phyloP scores from a whole-genome alignment of 2,797 vertebrate species.

The Lepidocolaptes lacrymiger region DNA sequence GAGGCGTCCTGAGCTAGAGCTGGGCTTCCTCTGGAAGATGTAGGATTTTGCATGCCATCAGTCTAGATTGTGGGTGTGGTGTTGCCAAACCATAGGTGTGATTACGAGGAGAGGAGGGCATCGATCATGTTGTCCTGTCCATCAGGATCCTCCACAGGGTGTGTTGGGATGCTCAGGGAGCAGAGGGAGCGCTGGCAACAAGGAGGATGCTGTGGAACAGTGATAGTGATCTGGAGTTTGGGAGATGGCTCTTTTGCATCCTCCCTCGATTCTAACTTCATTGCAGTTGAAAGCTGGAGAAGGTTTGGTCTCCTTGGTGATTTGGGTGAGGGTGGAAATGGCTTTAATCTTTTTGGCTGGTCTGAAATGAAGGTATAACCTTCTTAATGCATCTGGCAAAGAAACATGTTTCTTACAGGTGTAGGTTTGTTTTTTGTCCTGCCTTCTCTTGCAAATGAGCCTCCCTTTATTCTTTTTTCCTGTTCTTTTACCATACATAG shows the following conservation, averaged over 20 bases:
- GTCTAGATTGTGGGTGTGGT: neutral
- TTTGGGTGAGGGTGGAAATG: conserved; percentile 42
- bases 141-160: neutral
- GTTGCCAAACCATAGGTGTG: neutral
- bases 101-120: neutral
- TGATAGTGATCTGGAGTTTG: neutral
- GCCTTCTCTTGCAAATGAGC: conserved; percentile 36
- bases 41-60: neutral
- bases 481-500: neutral
- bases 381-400: neutral
- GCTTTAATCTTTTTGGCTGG: conserved; percentile 54
- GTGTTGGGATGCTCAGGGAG: neutral
- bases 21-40: neutral
- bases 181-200: neutral
- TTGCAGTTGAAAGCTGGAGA: conserved; percentile 5
- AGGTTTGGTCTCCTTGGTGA: conserved; percentile 47
- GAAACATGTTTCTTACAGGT: conserved; percentile 44
- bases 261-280: neutral
- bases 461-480: neutral
- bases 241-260: neutral
- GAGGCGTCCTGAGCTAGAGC: conserved; percentile 17
- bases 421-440: conserved; percentile 47
- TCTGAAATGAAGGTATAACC: neutral
- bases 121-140: accelerated
- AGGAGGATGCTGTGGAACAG: neutral